These are phyloP conservation scores for Scaptomyza polygonia DNA, from an alignment of 2,888 invertebrate genomes.

Conservation along the genomic window DNA sequence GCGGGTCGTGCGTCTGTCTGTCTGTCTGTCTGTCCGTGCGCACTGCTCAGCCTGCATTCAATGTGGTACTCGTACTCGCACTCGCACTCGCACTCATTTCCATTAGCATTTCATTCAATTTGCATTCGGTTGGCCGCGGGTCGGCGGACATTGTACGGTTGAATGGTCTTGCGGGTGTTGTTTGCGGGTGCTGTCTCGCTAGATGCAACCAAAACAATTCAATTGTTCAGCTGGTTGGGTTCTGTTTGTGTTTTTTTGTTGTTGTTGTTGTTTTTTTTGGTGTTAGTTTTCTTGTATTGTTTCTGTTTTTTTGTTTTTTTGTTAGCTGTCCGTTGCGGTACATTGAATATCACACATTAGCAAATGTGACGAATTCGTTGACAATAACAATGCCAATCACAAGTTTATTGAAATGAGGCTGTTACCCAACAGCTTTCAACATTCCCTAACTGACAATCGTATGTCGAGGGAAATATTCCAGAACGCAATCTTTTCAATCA, in stretches of 20 bases:
- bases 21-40: too few species aligned
- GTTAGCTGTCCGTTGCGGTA: conserved; percentile 70
- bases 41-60: conserved; percentile 59
- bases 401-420: conserved; percentile 1
- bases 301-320: conserved; percentile 44
- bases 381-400: conserved; percentile 30
- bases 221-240: conserved; percentile 71
- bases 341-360: conserved; percentile 83
- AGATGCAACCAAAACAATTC: conserved; percentile 64
- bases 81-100: conserved; percentile 59
- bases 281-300: conserved; percentile 59
- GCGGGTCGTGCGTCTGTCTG: conserved; percentile 61
- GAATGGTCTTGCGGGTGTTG: conserved; percentile 67
- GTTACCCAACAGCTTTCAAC: background rate
- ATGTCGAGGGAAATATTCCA: too few species aligned
- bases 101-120: conserved; percentile 75
- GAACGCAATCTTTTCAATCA: too few species aligned
- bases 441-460: too few species aligned
- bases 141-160: conserved; percentile 48
- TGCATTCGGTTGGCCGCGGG: conserved; percentile 59
- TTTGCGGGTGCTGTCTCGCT: conserved; percentile 31
- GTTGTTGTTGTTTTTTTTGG: too few species aligned
- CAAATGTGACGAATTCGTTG: conserved; percentile 60
- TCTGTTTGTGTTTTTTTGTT: conserved; percentile 50
- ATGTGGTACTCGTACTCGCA: conserved; percentile 51